Percentiles rank a stretch among this genome's conserved stretches.
Conservation (phyloP, 2,888 invertebrate genomes). For the Hemaris fuciformis region DNA sequence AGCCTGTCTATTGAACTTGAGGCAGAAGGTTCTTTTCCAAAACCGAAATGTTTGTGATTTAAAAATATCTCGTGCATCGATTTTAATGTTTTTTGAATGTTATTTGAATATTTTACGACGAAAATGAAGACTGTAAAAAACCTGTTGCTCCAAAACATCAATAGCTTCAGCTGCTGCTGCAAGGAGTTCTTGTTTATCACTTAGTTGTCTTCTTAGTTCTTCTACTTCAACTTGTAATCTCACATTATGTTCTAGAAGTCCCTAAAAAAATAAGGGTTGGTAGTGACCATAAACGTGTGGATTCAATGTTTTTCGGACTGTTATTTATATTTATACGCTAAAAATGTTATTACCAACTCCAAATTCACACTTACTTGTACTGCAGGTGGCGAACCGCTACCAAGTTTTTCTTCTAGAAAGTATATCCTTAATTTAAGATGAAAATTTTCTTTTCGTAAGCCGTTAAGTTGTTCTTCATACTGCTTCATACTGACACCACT, state of each 20-base stretch:
- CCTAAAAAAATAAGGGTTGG: too few relatives aligned
- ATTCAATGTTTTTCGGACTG: too few relatives aligned
- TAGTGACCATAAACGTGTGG: too few relatives aligned
- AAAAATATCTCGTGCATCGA: too few relatives aligned
- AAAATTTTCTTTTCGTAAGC: slow-evolving; percentile 94
- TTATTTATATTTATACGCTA: too few relatives aligned
- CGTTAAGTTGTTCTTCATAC: slow-evolving; percentile 91
- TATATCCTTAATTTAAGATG: slow-evolving; percentile 94
- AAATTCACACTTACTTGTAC: slow-evolving; percentile 82
- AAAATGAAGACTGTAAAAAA: slow-evolving; percentile 21
- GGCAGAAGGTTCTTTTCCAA: too few relatives aligned
- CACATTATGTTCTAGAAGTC: slow-evolving; percentile 73
- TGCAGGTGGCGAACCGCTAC: slow-evolving; percentile 82
- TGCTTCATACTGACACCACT: slow-evolving; percentile 92
- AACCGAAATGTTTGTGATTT: neutral
- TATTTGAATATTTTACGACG: neutral
- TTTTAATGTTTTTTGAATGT: too few relatives aligned
- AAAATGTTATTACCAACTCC: neutral
- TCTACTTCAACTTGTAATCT: slow-evolving; percentile 87
- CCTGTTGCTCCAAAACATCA: slow-evolving; percentile 85
- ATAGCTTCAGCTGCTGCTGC: slow-evolving; percentile 92
- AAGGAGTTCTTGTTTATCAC: slow-evolving; percentile 91
- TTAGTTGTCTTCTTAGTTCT: slow-evolving; percentile 87
- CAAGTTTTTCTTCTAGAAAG: slow-evolving; percentile 92
- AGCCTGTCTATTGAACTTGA: too few relatives aligned